Evolutionary conservation across 92 coral and sea anemone species (phyloP).

Genomic region (Ricordea florida): DNA sequence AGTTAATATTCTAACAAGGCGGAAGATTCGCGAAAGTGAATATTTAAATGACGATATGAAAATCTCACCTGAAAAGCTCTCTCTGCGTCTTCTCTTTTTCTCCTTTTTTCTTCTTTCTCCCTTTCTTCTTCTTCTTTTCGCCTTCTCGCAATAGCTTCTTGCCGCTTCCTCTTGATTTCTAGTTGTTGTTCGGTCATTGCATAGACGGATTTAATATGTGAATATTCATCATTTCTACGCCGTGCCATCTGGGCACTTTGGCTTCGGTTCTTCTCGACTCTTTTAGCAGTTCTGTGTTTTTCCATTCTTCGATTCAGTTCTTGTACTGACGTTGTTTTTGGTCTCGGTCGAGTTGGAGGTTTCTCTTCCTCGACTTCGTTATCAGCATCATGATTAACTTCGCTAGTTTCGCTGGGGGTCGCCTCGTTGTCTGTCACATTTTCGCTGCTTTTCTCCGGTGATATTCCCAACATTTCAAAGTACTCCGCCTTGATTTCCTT

Average conservation of each 20-base stretch:
- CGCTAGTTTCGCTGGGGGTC: conserved; percentile 3
- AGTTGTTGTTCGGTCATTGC: conserved; percentile 93
- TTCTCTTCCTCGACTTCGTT: conserved; percentile 22
- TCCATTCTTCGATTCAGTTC: conserved; percentile 53
- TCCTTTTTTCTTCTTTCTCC: conserved; percentile 77
- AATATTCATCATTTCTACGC: conserved; percentile 68
- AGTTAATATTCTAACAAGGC: not conserved
- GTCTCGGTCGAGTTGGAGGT: conserved; percentile 54
- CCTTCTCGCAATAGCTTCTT: conserved; percentile 87
- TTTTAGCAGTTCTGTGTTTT: conserved; percentile 16
- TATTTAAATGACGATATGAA: too few species aligned
- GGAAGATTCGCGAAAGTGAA: not conserved
- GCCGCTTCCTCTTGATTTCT: conserved; percentile 83
- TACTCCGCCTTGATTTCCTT: conserved; percentile 97
- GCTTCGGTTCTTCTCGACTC: conserved; percentile 64
- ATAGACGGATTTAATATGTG: conserved; percentile 81
- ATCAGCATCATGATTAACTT: not conserved
- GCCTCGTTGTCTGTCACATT: conserved; percentile 18
- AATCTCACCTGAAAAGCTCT: conserved; percentile 92
- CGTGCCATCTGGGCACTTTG: conserved; percentile 76
- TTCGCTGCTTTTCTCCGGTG: conserved; percentile 30
- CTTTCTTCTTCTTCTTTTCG: conserved; percentile 91
- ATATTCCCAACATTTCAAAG: conserved; percentile 92
- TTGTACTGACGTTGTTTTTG: conserved; percentile 73
- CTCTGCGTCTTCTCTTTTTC: conserved; percentile 94